Evolutionary conservation across 2,888 invertebrate species (phyloP).

Genomic region (Polyommatus iphigenia): DNA sequence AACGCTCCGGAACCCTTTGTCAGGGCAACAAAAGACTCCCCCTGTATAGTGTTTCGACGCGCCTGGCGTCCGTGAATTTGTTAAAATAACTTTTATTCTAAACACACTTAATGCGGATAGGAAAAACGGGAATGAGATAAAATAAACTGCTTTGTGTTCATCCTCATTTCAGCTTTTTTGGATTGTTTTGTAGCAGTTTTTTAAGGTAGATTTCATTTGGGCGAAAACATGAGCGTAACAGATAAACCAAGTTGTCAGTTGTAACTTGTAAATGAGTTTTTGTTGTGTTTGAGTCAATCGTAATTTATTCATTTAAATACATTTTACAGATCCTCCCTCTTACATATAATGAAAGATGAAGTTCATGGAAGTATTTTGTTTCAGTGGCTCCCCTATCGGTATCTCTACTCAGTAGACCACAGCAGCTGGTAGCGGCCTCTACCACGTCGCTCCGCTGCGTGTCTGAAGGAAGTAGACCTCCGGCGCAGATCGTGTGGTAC

Average conservation of each 20-base stretch:
- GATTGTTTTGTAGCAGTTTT: neutral
- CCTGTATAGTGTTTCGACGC: conserved; percentile 27
- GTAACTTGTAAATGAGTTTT: neutral
- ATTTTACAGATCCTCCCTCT: too few species aligned
- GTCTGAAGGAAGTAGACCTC: conserved; percentile 91
- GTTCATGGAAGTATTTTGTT: conserved; percentile 13
- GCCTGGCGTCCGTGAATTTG: conserved; percentile 20
- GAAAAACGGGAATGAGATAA: conserved; percentile 1
- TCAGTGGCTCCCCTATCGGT: conserved; percentile 90
- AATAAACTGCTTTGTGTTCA: neutral
- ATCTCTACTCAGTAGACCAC: conserved; percentile 86
- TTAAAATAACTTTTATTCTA: conserved; percentile 22
- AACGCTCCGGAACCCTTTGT: conserved; percentile 28
- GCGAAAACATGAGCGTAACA: neutral
- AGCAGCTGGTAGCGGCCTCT: conserved; percentile 86
- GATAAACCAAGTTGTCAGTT: neutral
- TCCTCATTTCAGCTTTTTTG: neutral
- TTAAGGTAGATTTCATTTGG: neutral
- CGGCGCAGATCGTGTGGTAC: conserved; percentile 90
- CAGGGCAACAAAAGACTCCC: conserved; percentile 19
- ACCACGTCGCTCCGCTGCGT: conserved; percentile 90
- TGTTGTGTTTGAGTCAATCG: neutral
- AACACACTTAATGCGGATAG: conserved; percentile 7
- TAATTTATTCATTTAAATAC: neutral
- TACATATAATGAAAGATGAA: neutral